Base-by-base conservation (phyloP, 2,113 vertebrate genomes). In the Microtus oregoni region DNA sequence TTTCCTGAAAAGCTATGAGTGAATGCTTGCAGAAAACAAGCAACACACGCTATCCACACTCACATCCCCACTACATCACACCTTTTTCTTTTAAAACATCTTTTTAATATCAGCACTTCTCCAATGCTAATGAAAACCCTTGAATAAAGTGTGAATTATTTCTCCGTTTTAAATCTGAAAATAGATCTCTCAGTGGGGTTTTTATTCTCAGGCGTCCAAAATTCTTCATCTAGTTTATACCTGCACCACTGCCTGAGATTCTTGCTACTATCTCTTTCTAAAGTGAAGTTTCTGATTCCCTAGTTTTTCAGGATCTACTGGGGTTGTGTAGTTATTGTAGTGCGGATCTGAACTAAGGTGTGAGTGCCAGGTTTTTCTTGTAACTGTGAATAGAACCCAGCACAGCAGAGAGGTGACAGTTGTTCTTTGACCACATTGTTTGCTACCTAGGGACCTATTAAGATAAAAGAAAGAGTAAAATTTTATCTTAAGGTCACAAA, bases 1-100 rank as follows among this genome's bases (percentile, higher is more conserved):
- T 85, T 95, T 94, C 75, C 88, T 89, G 44, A 89, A 94, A 94
- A 96, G 41, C 77, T 94, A 50, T 75, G 81, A 81, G 67, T 92
- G n/a, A 26, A 92, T 92, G 20, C 68, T 95, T 90, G 20, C 68
- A 41, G 83, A 95, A 78, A 92, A 90, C 72, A 95, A 96, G 44
- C n/a, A 92, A 75, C 72, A 82, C 32, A 70, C 24, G 50, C 41
- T 30, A 68, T 63, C 72, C 50, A 26, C 24, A 24, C 52, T 67
- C 22, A 17, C 38, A 63, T 38, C 55, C 0, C 4, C 22, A 11
- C 35, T 17, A 81, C 0, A 50, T 63, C 24, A 73, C 65, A 87
- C 15, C 12, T 61, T 95, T 86, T 89, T 83, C 52, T 94, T 96
- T 76, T 12, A 20, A 65, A 87, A 91, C 50, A 94, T 19, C 7